A percentile compares a stretch with the other conserved stretches of the same genome.
Conservation (phyloP, 2,797 vertebrate species). For the Tapirus indicus region DNA sequence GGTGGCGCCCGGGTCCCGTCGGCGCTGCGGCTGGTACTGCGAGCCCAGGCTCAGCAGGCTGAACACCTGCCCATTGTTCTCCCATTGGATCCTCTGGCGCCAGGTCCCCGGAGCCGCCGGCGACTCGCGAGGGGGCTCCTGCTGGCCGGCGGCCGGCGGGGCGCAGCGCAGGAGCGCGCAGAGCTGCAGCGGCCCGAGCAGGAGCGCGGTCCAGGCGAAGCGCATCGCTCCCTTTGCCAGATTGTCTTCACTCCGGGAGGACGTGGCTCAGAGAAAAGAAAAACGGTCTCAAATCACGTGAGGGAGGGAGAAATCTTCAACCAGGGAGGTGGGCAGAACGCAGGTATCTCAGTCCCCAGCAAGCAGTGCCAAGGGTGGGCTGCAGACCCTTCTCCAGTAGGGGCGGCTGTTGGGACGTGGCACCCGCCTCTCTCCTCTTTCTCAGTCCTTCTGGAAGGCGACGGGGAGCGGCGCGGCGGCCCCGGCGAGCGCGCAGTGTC, state of each 20-base stretch:
- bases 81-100: constrained; percentile 94
- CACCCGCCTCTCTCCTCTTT: constrained; percentile 67
- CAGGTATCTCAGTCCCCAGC: neutral
- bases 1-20: constrained; percentile 86
- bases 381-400: constrained; percentile 21
- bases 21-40: constrained; percentile 91
- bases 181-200: constrained; percentile 86
- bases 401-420: constrained; percentile 72
- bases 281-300: constrained; percentile 19
- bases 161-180: constrained; percentile 89
- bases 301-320: neutral
- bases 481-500: constrained; percentile 85
- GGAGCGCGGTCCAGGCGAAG: constrained; percentile 76
- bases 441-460: constrained; percentile 69
- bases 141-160: constrained; percentile 88
- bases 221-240: constrained; percentile 68
- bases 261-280: neutral
- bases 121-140: constrained; percentile 83
- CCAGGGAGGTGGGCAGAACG: neutral
- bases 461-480: constrained; percentile 71
- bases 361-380: neutral
- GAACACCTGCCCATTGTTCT: constrained; percentile 94
- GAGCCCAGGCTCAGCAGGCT: constrained; percentile 92
- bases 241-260: neutral
- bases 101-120: constrained; percentile 88